Percentiles rank a stretch among this genome's conserved stretches.
Evolutionary conservation across 2,888 invertebrate species (phyloP).

Genomic region (Hylaea fasciaria): DNA sequence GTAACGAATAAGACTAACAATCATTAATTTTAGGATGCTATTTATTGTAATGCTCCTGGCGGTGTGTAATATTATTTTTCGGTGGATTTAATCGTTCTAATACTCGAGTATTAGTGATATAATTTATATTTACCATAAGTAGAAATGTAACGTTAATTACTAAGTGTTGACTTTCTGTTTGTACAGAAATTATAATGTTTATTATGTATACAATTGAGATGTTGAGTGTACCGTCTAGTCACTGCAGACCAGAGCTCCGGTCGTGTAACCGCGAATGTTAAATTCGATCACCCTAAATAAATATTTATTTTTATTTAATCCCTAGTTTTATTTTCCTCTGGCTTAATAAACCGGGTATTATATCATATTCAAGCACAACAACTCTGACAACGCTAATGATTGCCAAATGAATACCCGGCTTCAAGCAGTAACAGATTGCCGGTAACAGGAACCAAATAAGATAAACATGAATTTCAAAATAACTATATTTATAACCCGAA

Average conservation of each 20-base stretch:
- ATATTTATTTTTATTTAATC: slow-evolving; percentile 81
- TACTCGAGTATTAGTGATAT: slow-evolving; percentile 84
- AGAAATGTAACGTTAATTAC: slow-evolving; percentile 78
- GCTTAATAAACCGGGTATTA: too few relatives aligned
- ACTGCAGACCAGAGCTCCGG: slow-evolving; percentile 79
- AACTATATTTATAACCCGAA: slow-evolving; percentile 83
- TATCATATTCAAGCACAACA: too few relatives aligned
- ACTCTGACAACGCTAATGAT: too few relatives aligned
- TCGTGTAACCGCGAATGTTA: slow-evolving; percentile 68
- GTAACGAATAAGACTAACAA: slow-evolving; percentile 80
- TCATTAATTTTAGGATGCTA: slow-evolving; percentile 73
- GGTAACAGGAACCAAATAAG: slow-evolving; percentile 21
- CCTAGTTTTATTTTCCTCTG: slow-evolving; percentile 56
- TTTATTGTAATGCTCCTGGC: slow-evolving; percentile 70
- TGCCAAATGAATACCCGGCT: too few relatives aligned
- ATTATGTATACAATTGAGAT: slow-evolving; percentile 78
- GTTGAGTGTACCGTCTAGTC: slow-evolving; percentile 85
- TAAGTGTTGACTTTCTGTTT: slow-evolving; percentile 83
- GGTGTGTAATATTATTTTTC: slow-evolving; percentile 80
- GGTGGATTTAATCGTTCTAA: slow-evolving; percentile 81
- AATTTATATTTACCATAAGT: slow-evolving; percentile 81
- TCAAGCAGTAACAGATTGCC: too few relatives aligned
- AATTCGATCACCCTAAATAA: slow-evolving; percentile 78
- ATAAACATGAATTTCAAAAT: slow-evolving; percentile 41
- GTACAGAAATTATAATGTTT: slow-evolving; percentile 78